Evolutionary conservation across 2,113 vertebrate genomes (phyloP).

Genomic region (Microtus montanus): DNA sequence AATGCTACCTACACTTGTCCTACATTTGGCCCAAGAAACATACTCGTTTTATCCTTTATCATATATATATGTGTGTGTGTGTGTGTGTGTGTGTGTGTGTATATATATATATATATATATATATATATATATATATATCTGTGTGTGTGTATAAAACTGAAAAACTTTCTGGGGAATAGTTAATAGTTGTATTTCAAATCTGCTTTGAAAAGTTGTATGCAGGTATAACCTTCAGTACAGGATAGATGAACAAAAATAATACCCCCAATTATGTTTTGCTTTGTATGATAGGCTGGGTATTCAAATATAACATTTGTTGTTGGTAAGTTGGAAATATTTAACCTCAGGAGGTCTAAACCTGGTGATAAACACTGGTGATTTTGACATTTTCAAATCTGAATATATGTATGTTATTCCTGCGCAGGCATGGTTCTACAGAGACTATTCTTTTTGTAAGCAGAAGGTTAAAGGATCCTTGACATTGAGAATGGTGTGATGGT

Average conservation of each 20-base stretch:
- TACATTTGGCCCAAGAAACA: conserved; percentile 61
- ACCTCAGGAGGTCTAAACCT: neutral
- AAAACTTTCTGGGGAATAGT: neutral
- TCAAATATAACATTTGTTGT: conserved; percentile 11
- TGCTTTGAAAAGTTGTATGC: conserved; percentile 40
- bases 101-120: too few relatives aligned
- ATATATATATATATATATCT: too few relatives aligned
- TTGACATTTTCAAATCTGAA: conserved; percentile 28
- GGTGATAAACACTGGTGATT: conserved; percentile 31
- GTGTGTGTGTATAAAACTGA: too few relatives aligned
- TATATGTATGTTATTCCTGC: neutral
- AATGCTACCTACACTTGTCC: neutral
- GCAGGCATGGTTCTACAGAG: neutral
- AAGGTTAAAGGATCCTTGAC: neutral
- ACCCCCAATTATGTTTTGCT: neutral
- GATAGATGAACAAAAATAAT: neutral
- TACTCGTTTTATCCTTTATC: conserved; percentile 48
- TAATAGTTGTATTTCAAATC: conserved; percentile 38
- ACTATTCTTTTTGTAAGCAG: neutral
- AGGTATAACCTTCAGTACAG: neutral
- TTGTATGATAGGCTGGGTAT: conserved; percentile 36
- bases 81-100: too few relatives aligned
- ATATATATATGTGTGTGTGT: too few relatives aligned
- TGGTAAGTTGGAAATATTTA: conserved; percentile 28
- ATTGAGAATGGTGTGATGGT: neutral